Percentiles rank a stretch among this genome's conserved stretches.
These are phyloP conservation scores for Periplaneta americana DNA, from an alignment of 1,140 invertebrate species.

Conservation along the genomic window DNA sequence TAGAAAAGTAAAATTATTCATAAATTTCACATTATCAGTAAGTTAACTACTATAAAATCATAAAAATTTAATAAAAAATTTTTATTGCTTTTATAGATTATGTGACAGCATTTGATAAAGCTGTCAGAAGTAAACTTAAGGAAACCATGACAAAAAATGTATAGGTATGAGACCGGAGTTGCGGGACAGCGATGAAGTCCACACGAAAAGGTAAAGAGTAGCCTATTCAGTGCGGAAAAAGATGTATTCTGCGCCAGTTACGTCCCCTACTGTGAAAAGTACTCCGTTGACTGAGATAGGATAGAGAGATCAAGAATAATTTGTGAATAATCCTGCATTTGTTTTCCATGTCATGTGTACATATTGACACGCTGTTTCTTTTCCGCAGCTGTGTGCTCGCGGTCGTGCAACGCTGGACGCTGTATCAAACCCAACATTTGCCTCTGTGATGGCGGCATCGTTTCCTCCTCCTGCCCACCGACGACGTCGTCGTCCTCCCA, in stretches of 20 bases:
- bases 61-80: too few species aligned
- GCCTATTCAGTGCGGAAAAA: too few species aligned
- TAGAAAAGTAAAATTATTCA: too few species aligned
- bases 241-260: neutral
- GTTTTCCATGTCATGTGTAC: neutral
- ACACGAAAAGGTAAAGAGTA: too few species aligned
- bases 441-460: constrained; percentile 59
- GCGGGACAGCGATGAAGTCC: neutral
- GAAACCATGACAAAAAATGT: too few species aligned
- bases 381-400: constrained; percentile 64
- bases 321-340: neutral
- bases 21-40: too few species aligned
- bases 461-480: constrained; percentile 43
- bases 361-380: neutral
- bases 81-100: too few species aligned
- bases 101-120: too few species aligned
- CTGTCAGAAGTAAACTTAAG: too few species aligned
- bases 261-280: neutral
- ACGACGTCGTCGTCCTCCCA: neutral
- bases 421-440: constrained; percentile 82
- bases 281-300: neutral
- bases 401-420: constrained; percentile 63
- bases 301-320: neutral
- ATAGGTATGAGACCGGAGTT: too few species aligned
- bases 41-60: too few species aligned